Evolutionary conservation across 1,140 invertebrate genomes (phyloP), one percentile per base, ranked within the genome.

Genomic region (Drosophila chauvacae): DNA sequence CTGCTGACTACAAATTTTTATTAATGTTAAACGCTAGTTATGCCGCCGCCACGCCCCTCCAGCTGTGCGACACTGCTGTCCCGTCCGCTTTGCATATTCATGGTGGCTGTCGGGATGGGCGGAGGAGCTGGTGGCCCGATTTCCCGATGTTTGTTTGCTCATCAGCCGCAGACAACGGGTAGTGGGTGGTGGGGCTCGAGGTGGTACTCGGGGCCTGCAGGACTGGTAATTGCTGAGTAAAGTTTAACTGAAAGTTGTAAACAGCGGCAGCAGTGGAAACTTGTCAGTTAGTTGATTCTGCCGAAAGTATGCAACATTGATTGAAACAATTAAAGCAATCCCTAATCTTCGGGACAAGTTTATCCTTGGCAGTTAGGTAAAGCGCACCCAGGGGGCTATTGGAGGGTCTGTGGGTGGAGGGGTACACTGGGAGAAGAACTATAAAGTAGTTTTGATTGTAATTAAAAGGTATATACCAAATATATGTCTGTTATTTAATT

Each of bases 11-110:
- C 77, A 79, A 79, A 79, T 79, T 79, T 79, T 59, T 79, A 79
- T 79, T 79, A 79, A 79, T 79, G 77, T 72, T 79, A 79, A 79
- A 79, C 75, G 77, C 75, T 79, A 79, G 77, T 79, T 79, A 79
- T 79, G 75, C 64, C 57, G 23, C 39, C 13, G 51, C 20, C 59
- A 37, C 28, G 28, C 42, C 48, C 51, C 51, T 53, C 16, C 35
- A 45, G 47, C 39, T 37, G 37, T 23, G 44, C 39, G 55, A 41
- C 42, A 41, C 14, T 39, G 74, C 37, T 9, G 28, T 28, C 61
- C 51, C 10, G 44, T 30, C 39, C 50, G 42, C 47, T 63, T 77
- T 78, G 76, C 65, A 78, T 78, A 78, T 78, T 78, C 75, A 78
- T 70, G 65, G 59, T 11, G 47, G 16, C 23, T 4, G 20, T 23